Conservation (phyloP, 2,113 vertebrate species). For the Psittacula cyanocephala region DNA sequence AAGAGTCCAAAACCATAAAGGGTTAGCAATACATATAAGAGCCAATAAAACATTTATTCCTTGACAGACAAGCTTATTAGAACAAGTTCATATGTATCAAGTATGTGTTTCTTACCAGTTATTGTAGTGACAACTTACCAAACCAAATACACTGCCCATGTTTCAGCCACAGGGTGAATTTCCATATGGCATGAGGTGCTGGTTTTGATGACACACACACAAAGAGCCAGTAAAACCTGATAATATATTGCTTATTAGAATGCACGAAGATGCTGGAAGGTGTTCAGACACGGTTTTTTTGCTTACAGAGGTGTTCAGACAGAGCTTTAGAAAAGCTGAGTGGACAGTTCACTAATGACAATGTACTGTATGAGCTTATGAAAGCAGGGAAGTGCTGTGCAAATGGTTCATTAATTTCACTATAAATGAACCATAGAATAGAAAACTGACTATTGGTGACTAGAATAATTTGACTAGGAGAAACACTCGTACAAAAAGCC, state of each 20-base stretch:
- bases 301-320: background rate
- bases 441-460: background rate
- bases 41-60: background rate
- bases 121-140: background rate
- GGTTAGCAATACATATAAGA: background rate
- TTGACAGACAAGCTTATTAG: background rate
- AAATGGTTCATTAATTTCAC: background rate
- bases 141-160: background rate
- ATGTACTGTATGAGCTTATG: background rate
- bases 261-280: background rate
- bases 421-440: background rate
- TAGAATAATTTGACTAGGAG: background rate
- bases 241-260: background rate
- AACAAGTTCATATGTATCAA: background rate
- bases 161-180: background rate
- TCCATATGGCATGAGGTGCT: background rate
- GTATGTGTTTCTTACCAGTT: background rate
- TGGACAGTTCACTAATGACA: background rate
- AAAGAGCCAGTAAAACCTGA: background rate
- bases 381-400: background rate
- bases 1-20: background rate
- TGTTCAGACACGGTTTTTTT: background rate
- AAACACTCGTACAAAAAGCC: background rate
- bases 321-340: conserved; percentile 2
- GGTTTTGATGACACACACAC: background rate